Conservation (phyloP, 2,797 vertebrate genomes). For the Etheostoma perlongum region DNA sequence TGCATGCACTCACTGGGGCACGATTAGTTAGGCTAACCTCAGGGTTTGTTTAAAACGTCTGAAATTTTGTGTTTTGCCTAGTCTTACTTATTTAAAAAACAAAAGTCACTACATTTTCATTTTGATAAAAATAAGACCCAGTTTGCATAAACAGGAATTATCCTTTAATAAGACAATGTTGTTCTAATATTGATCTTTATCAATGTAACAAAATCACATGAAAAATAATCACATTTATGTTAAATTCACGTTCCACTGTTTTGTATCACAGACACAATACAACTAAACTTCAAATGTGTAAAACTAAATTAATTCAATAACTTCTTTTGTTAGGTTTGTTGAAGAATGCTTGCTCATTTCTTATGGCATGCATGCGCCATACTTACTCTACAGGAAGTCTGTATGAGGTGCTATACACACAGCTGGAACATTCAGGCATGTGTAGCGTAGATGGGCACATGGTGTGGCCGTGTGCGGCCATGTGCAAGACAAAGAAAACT, state of each 20-base stretch:
- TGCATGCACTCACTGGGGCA: no score
- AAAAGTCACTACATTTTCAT: no score
- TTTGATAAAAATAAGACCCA: no score
- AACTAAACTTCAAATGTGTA: not conserved
- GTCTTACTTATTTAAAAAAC: no score
- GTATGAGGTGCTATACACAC: not conserved
- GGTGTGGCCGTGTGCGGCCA: no score
- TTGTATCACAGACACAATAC: not conserved
- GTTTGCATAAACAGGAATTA: no score
- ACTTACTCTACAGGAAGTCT: not conserved
- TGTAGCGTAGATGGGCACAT: constrained; percentile 17
- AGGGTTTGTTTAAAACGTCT: no score
- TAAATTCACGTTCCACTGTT: not conserved
- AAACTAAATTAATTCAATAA: not conserved
- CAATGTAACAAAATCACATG: not conserved
- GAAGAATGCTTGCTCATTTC: not conserved
- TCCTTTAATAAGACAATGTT: no score
- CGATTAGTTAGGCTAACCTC: no score
- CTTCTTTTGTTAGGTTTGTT: not conserved
- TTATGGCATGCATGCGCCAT: not conserved
- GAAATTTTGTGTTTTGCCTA: no score
- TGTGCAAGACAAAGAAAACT: constrained; percentile 11
- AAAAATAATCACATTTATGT: not conserved
- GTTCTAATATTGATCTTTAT: not conserved
- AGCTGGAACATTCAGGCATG: constrained; percentile 13